phyloP scores from a whole-genome alignment of 2,797 vertebrate species.

The Hippoglossus hippoglossus region DNA sequence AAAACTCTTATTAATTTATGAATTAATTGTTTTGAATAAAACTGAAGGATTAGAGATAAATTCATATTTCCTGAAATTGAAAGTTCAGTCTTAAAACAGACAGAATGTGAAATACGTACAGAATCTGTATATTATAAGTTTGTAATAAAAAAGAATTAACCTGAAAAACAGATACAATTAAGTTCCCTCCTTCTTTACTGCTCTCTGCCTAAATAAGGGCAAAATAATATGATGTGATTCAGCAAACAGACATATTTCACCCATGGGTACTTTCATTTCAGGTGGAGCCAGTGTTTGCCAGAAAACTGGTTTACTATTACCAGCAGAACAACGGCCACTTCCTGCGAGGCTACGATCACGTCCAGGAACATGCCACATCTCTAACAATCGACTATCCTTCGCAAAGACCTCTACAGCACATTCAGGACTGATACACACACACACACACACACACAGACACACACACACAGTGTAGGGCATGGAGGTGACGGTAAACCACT shows the following conservation, averaged over 20 bases:
- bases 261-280: constrained; percentile 65
- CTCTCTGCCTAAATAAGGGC: too few relatives aligned
- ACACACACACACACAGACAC: constrained; percentile 17
- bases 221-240: not conserved
- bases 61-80: not conserved
- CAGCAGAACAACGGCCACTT: constrained; percentile 93
- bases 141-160: not conserved
- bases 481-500: constrained; percentile 44
- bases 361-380: constrained; percentile 83
- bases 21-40: too few relatives aligned
- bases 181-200: not conserved
- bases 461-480: constrained; percentile 6
- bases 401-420: constrained; percentile 90
- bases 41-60: too few relatives aligned
- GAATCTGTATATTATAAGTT: not conserved
- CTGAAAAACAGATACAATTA: not conserved
- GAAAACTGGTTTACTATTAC: constrained; percentile 92
- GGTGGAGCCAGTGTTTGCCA: constrained; percentile 97
- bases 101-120: not conserved
- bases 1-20: too few relatives aligned
- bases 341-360: constrained; percentile 89
- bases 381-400: constrained; percentile 84
- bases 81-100: not conserved
- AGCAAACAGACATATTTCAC: constrained; percentile 23
- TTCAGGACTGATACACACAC: constrained; percentile 87